Conservation (phyloP, 2,797 vertebrate genomes). For the Squalus acanthias region DNA sequence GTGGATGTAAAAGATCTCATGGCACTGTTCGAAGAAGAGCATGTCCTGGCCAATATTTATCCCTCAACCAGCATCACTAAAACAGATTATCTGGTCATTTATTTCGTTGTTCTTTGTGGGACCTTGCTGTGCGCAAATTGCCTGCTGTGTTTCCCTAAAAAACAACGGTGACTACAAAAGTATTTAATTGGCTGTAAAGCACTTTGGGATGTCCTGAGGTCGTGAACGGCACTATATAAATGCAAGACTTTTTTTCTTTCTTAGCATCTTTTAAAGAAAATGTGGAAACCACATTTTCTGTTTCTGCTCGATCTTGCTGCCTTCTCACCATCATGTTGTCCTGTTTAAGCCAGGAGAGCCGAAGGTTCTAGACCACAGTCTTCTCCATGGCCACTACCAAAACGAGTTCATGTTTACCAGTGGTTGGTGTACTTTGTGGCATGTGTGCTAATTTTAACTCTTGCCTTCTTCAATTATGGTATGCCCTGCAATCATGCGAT, state of each 20-base stretch:
- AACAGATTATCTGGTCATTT: not conserved
- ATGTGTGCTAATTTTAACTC: not conserved
- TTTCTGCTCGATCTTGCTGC: not conserved
- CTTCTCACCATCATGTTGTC: not conserved
- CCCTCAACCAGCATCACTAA: not conserved
- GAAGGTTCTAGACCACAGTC: not conserved
- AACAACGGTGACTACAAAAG: not conserved
- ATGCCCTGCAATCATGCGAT: not conserved
- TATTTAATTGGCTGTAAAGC: not conserved
- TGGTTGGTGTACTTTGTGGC: not conserved
- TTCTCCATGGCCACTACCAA: not conserved
- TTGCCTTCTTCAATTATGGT: not conserved
- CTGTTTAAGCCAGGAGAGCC: not conserved
- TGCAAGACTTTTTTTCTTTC: not conserved
- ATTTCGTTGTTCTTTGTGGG: not conserved
- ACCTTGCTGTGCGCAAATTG: not conserved
- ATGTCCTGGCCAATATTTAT: not conserved
- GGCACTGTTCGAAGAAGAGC: not conserved
- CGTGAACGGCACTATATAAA: not conserved
- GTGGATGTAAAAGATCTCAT: not conserved
- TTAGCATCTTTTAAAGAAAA: not conserved
- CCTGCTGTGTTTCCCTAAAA: not conserved
- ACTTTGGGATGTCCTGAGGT: not conserved
- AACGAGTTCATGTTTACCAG: not conserved
- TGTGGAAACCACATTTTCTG: not conserved